Base-by-base conservation (phyloP, 1,140 invertebrate genomes). In the Dendrolimus punctatus region DNA sequence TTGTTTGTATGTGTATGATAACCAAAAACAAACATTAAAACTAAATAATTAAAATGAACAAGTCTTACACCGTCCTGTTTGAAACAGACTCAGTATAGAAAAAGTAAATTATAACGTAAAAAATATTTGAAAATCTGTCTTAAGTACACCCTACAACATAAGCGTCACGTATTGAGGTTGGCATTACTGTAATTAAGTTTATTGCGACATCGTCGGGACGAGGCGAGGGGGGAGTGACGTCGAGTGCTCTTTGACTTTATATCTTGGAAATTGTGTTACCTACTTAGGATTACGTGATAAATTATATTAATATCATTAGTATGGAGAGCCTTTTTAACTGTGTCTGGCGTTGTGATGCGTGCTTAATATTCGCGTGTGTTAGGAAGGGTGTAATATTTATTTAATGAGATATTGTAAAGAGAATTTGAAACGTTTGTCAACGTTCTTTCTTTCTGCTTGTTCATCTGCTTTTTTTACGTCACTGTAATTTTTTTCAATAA, bases 181-280 rank as follows among this genome's bases (percentile, higher is more conserved):
- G 67, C 58, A 76, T 75, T 68, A 68, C 57, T 68, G 68, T 76
- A 79, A 76, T 76, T 75, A 79, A 73, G 73, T 76, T 79, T 73
- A 76, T 74, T 73, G 73, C 76, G 69, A 64, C 62, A 64, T 59
- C 52, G 57, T 39, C 52, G 46, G 40, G 57, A 43, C 46, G n/a
- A n/a, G 4, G 44, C 8, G 51, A 23, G 48, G 48, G 40, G 23
- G 0, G 43, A 53, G 47, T 40, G 52, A 41, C 9, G 45, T 37
- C 60, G 53, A 46, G 53, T 43, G 62, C 66, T 61, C 68, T 76
- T 72, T 76, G 73, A 70, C 69, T 74, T 69, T 67, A 57, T 64
- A 63, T 66, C 64, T 68, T 53, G 51, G 60, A 62, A 72, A 72
- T 73, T 71, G 55, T 68, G 63, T 71, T 73, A 69, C 64, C 55